Base-by-base conservation (phyloP, 1,140 invertebrate genomes). In the Scaptomyza hsui region DNA sequence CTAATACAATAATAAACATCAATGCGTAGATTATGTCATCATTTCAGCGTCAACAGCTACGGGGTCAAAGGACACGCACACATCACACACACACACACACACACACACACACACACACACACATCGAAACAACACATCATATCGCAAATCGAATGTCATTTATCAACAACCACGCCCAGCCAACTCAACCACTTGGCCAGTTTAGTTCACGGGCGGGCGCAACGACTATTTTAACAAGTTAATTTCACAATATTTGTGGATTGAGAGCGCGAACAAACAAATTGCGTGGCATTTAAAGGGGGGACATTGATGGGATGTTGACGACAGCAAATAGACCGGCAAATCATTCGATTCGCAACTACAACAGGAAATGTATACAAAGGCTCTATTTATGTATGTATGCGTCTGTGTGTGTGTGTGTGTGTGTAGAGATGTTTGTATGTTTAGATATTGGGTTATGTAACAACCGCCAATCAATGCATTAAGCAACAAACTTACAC, bases 161-260 rank as follows among this genome's bases (percentile, higher is more conserved):
- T 81, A 65, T 70, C 78, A 65, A 39, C 37, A 37, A 56, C 59
- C 57, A 51, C 57, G 47, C 47, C 55, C 60, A 35, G 42, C 4
- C 32, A 37, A n/a, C 3, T 1, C 32, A 37, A n/a, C 3, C 42
- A 47, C 9, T 32, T 9, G 26, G 3, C 9, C 12, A 15, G 48
- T 18, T 32, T 29, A 6, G 19, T n/a, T 12, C 15, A 19, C 6
- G 12, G 55, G 16, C 41, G 18, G 37, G 2, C 29, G 13, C n/a
- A 42, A 13, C 35, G 42, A 39, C 32, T 29, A 68, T 62, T 68
- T 63, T 77, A 86, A 88, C 81, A 81, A 88, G 82, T 86, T 75
- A 81, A 85, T 85, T 86, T 85, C 59, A 81, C 75, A 72, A 83
- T 75, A 73, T 78, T 78, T 75, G 79, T 65, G 73, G 73, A 42